Conservation (phyloP, 53 echinoderm and acorn worm species). For the Mesocentrotus franciscanus region DNA sequence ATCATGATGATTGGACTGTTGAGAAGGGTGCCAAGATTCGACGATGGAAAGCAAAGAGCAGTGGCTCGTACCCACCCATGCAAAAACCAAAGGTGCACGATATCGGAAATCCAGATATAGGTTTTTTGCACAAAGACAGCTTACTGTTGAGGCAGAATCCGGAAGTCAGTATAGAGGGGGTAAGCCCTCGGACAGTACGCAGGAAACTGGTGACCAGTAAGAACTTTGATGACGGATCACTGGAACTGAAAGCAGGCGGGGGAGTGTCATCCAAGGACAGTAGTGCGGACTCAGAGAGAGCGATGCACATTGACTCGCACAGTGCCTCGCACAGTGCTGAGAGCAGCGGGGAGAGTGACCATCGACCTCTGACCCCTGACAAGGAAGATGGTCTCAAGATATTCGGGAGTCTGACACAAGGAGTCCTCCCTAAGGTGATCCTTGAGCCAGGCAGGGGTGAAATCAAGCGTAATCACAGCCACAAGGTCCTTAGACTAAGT, state of each 20-base stretch:
- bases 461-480: conserved; percentile 73
- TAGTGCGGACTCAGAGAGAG: conserved; percentile 13
- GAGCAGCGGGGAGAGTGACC: conserved; percentile 60
- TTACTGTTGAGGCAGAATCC: not conserved
- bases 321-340: conserved; percentile 1
- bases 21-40: conserved; percentile 11
- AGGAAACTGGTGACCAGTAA: conserved; percentile 58
- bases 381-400: conserved; percentile 59
- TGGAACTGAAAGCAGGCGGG: conserved; percentile 23
- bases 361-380: conserved; percentile 24
- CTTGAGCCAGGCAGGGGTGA: conserved; percentile 21
- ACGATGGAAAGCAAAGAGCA: conserved; percentile 17
- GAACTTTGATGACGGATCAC: conserved; percentile 59
- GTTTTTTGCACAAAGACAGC: too few relatives aligned
- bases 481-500: conserved; percentile 79
- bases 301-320: conserved; percentile 42
- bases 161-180: not conserved
- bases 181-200: conserved; percentile 55
- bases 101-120: too few relatives aligned
- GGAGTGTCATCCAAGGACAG: not conserved
- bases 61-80: conserved; percentile 29
- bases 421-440: conserved; percentile 1
- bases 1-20: not conserved
- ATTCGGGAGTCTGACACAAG: not conserved
- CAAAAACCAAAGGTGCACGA: conserved; percentile 50